Evolutionary conservation across 2,797 vertebrate species (phyloP).

Genomic region (Thalassophryne amazonica): DNA sequence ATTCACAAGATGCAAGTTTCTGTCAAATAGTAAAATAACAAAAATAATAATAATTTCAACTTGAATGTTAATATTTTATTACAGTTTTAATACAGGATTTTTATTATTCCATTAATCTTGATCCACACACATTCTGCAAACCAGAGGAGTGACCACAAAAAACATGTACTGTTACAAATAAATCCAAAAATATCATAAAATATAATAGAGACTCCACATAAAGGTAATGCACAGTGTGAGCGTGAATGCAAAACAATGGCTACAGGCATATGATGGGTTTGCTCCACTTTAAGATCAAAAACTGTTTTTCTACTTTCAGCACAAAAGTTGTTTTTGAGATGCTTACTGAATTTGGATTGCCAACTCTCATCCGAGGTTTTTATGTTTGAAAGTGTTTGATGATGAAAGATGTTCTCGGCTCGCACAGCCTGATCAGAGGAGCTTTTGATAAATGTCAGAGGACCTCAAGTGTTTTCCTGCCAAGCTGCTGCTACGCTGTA

Average conservation of each 20-base stretch:
- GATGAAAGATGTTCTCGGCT: slow-evolving; percentile 54
- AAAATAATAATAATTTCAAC: too few relatives aligned
- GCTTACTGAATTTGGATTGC: slow-evolving; percentile 22
- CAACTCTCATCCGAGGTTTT: slow-evolving; percentile 29
- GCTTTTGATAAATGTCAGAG: slow-evolving; percentile 60
- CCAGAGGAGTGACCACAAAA: too few relatives aligned
- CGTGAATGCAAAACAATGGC: not conserved
- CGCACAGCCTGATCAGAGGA: slow-evolving; percentile 31
- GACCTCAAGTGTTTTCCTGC: slow-evolving; percentile 48
- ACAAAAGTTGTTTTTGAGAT: slow-evolving; percentile 35
- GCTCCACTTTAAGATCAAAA: slow-evolving; percentile 14
- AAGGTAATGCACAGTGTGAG: not conserved
- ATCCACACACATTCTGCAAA: not conserved
- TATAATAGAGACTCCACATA: not conserved
- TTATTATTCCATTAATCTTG: not conserved
- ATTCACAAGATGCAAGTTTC: not conserved
- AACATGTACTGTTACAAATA: too few relatives aligned
- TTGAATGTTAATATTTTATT: too few relatives aligned
- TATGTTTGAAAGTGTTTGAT: slow-evolving; percentile 52
- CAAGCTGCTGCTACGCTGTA: slow-evolving; percentile 44
- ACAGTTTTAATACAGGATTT: too few relatives aligned
- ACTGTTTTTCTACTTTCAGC: slow-evolving; percentile 8
- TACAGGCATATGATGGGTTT: not conserved
- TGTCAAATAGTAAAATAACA: too few relatives aligned
- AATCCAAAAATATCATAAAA: too few relatives aligned